These are phyloP conservation scores for Neuroterus valhalla DNA, from an alignment of 1,140 invertebrate species.

Conservation along the genomic window DNA sequence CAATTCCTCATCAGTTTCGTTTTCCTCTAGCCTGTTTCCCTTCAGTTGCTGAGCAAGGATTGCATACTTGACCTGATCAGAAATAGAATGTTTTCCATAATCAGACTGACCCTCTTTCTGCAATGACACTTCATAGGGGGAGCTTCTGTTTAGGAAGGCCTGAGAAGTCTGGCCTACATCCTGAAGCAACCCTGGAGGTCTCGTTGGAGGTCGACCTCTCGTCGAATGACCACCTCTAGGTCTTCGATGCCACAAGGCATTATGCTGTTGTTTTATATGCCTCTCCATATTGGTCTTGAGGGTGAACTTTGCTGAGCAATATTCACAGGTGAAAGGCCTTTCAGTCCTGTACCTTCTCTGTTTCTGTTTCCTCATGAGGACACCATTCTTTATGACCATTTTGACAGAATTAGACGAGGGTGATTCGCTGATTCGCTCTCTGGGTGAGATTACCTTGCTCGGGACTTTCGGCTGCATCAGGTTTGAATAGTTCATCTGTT, in stretches of 20 bases:
- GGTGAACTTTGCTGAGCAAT: conserved; percentile 92
- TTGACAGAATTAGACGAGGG: conserved; percentile 81
- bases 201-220: conserved; percentile 72
- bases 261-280: conserved; percentile 95
- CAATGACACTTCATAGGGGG: background rate
- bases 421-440: conserved; percentile 56
- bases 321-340: conserved; percentile 90
- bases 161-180: conserved; percentile 44
- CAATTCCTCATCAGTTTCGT: conserved; percentile 82
- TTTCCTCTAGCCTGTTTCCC: conserved; percentile 69
- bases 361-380: conserved; percentile 92
- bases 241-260: conserved; percentile 88
- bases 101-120: conserved; percentile 46
- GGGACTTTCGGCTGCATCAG: conserved; percentile 50
- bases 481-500: conserved; percentile 55
- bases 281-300: conserved; percentile 94
- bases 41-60: conserved; percentile 86
- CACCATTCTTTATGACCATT: conserved; percentile 93
- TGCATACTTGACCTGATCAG: conserved; percentile 86
- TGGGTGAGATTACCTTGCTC: conserved; percentile 40
- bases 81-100: conserved; percentile 72
- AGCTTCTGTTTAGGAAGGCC: background rate
- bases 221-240: conserved; percentile 77
- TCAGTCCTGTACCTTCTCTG: conserved; percentile 93
- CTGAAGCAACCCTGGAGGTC: conserved; percentile 57